phyloP scores from a whole-genome alignment of 2,113 vertebrate species.

The Chlorocebus sabaeus region DNA sequence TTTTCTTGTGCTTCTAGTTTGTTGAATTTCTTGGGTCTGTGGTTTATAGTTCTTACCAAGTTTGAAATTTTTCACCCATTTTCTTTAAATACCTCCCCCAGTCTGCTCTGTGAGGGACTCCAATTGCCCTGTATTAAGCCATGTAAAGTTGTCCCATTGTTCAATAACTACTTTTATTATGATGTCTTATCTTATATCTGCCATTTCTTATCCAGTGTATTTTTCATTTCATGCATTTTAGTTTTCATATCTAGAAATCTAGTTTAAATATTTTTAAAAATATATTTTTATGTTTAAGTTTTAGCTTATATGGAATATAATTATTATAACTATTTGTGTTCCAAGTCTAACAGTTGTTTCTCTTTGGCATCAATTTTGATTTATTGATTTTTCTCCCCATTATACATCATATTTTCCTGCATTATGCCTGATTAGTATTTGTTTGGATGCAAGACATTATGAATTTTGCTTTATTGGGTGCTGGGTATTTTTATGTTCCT shows the following conservation, averaged over 20 bases:
- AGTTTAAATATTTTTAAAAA: neutral
- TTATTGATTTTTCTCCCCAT: neutral
- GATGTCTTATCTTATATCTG: neutral
- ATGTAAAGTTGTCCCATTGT: neutral
- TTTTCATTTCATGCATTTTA: neutral
- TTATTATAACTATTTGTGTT: neutral
- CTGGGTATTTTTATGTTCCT: neutral
- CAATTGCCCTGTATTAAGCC: neutral
- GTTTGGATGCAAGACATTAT: neutral
- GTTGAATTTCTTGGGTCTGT: neutral
- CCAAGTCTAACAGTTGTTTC: neutral
- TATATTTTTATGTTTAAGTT: neutral
- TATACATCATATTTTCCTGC: neutral
- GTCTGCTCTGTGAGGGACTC: neutral
- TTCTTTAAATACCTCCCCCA: neutral
- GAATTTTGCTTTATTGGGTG: neutral
- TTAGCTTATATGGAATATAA: neutral
- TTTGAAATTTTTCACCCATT: neutral
- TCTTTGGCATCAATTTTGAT: neutral
- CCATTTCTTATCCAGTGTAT: neutral
- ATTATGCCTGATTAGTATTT: neutral
- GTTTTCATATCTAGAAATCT: neutral
- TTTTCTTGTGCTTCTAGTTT: neutral
- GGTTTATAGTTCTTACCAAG: neutral
- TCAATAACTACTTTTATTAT: neutral